A percentile compares a stretch with the other conserved stretches of the same genome.
These are phyloP conservation scores for Danio choprae DNA, from an alignment of 2,797 vertebrate species.

Conservation along the genomic window DNA sequence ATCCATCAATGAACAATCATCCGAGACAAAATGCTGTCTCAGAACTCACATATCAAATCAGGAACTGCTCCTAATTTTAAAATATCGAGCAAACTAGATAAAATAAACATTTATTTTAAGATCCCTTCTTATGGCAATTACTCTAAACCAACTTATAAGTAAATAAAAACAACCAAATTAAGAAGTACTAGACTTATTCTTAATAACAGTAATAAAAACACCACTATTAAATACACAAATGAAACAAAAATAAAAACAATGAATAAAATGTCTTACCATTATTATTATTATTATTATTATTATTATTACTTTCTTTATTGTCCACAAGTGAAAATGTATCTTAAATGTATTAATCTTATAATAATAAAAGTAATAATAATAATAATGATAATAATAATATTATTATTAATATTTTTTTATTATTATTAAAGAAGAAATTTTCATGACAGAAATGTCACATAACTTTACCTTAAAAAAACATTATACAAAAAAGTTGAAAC, in stretches of 20 bases:
- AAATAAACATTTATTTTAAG: background rate
- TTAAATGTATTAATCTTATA: no score
- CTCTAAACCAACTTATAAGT: background rate
- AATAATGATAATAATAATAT: no score
- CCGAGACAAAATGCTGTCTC: background rate
- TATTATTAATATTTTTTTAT: no score
- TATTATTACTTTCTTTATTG: no score
- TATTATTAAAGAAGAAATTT: no score
- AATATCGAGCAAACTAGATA: constrained; percentile 19
- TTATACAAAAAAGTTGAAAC: no score
- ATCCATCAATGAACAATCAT: constrained; percentile 73
- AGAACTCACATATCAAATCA: constrained; percentile 15
- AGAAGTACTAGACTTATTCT: background rate
- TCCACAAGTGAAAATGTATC: no score
- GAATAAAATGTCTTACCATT: background rate
- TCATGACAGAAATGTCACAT: no score
- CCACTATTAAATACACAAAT: background rate
- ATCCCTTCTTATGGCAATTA: background rate
- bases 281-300: no score
- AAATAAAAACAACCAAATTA: background rate
- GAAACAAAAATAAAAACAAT: background rate
- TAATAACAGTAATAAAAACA: background rate
- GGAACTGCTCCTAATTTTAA: constrained; percentile 6
- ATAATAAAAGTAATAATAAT: no score
- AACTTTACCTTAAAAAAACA: no score